Percentiles rank a stretch among this genome's conserved stretches.
Evolutionary conservation across 2,113 vertebrate species (phyloP).

Genomic region (Lathamus discolor): DNA sequence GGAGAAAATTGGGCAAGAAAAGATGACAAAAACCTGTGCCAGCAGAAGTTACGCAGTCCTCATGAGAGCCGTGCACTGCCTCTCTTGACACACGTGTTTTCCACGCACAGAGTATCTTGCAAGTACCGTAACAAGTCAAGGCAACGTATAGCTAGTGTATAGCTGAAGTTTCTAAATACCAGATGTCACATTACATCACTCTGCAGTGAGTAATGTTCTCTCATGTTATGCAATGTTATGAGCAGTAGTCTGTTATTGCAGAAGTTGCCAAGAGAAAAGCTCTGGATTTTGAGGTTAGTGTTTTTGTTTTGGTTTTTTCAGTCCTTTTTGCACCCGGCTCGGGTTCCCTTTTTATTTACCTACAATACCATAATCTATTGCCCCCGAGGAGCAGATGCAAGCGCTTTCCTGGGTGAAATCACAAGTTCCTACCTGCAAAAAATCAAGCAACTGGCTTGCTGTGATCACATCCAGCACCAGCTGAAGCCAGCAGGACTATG

Average conservation of each 20-base stretch:
- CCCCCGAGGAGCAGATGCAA: background rate
- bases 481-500: background rate
- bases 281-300: background rate
- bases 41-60: background rate
- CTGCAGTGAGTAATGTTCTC: background rate
- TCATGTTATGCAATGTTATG: background rate
- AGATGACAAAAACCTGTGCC: background rate
- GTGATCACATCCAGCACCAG: background rate
- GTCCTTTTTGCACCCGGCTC: rapidly evolving
- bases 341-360: background rate
- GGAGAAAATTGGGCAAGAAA: background rate
- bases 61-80: background rate
- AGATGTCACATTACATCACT: background rate
- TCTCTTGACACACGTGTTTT: background rate
- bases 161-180: slow-evolving; percentile 18
- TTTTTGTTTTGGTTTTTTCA: background rate
- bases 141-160: background rate
- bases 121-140: background rate
- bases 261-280: background rate
- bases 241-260: background rate
- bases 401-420: background rate
- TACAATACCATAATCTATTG: background rate
- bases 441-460: background rate
- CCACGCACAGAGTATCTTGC: rapidly evolving
- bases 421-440: background rate